Evolutionary conservation across 2,888 invertebrate genomes (phyloP).

Genomic region (Hololepta plana): DNA sequence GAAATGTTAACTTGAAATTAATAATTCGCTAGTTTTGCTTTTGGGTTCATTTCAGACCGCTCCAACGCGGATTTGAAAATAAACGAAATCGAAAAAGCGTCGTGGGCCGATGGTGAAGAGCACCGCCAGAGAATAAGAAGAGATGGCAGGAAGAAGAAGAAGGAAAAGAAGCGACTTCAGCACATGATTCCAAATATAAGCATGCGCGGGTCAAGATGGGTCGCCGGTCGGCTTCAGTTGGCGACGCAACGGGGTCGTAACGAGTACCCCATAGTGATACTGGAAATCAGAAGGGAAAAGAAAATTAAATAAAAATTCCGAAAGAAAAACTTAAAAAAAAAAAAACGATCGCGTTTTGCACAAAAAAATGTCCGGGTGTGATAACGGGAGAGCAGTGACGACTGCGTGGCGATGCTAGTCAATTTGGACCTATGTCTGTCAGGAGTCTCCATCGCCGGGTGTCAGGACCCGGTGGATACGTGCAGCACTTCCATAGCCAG

Average conservation of each 20-base stretch:
- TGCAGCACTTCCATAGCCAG: constrained; percentile 29
- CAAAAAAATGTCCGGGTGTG: constrained; percentile 25
- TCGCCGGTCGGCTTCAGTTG: constrained; percentile 9
- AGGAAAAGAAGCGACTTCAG: constrained; percentile 6
- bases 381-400: constrained; percentile 18
- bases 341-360: too few relatives aligned
- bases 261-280: constrained; percentile 24
- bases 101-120: too few relatives aligned
- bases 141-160: neutral
- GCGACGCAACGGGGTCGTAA: constrained; percentile 21
- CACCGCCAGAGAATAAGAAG: constrained; percentile 1
- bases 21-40: too few relatives aligned
- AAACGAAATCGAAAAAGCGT: too few relatives aligned
- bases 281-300: too few relatives aligned
- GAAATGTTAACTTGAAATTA: too few relatives aligned
- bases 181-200: constrained; percentile 14
- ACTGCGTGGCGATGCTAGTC: constrained; percentile 28
- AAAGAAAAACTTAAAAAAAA: too few relatives aligned
- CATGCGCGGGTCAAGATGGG: constrained; percentile 16
- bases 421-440: constrained; percentile 29
- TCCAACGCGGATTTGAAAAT: too few relatives aligned
- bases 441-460: constrained; percentile 31
- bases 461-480: constrained; percentile 30
- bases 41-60: too few relatives aligned
- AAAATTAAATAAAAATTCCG: too few relatives aligned